Conservation (phyloP, 2,797 vertebrate genomes). For the Spinus pinus region DNA sequence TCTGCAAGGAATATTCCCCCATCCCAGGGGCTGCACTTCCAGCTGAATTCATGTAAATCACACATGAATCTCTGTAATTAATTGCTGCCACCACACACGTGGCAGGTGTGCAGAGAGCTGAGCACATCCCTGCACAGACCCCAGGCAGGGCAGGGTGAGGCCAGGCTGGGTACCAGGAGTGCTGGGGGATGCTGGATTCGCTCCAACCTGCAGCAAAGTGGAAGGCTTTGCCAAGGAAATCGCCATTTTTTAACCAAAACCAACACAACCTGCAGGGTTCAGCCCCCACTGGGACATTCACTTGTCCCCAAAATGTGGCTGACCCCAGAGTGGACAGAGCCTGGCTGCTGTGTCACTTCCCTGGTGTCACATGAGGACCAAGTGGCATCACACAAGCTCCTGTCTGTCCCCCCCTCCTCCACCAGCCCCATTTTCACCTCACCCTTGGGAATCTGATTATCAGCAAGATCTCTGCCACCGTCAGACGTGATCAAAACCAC, state of each 20-base stretch:
- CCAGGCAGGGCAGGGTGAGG: neutral
- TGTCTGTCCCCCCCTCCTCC: neutral
- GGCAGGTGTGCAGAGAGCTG: neutral
- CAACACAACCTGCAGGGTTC: neutral
- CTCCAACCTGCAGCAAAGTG: neutral
- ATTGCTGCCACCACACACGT: neutral
- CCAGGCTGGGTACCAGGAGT: neutral
- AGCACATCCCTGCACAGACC: neutral
- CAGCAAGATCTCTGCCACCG: neutral
- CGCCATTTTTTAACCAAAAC: neutral
- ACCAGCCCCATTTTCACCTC: neutral
- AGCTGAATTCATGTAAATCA: neutral
- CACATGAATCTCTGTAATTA: neutral
- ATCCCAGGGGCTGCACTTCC: neutral
- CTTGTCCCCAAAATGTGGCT: accelerated
- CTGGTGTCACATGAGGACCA: neutral
- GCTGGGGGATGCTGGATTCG: neutral
- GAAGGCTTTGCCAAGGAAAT: neutral
- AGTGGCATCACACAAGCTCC: neutral
- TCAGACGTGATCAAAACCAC: constrained; percentile 39
- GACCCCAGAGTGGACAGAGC: neutral
- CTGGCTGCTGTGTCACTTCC: neutral
- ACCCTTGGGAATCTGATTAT: neutral
- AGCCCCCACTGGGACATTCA: accelerated
- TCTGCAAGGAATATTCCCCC: accelerated